These are phyloP conservation scores for Zygogramma bicolorata DNA, from an alignment of 2,888 invertebrate genomes.

Conservation along the genomic window DNA sequence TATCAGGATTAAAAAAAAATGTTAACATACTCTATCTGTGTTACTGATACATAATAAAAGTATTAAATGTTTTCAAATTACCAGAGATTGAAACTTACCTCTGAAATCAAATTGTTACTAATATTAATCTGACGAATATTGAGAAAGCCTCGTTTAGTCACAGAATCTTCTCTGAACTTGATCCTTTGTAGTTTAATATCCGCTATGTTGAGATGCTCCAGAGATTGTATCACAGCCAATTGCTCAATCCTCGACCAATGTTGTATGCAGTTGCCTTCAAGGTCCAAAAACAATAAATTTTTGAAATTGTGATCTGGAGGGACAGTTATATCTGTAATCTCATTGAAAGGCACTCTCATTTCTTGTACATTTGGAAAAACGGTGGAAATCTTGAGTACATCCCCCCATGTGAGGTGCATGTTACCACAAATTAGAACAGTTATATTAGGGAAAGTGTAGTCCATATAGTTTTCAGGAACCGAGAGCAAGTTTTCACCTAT, in stretches of 20 bases:
- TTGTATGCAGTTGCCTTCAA: constrained; percentile 82
- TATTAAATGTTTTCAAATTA: no score
- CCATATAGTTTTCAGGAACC: constrained; percentile 70
- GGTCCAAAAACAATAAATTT: constrained; percentile 68
- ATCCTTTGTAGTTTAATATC: constrained; percentile 73
- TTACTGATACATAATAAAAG: no score
- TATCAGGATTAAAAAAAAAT: no score
- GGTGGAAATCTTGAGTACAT: constrained; percentile 74
- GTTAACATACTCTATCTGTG: no score
- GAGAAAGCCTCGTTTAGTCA: constrained; percentile 75
- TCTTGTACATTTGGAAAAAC: constrained; percentile 81
- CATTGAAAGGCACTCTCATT: constrained; percentile 80
- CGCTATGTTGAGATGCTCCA: constrained; percentile 73
- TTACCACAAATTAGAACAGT: constrained; percentile 77
- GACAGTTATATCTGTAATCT: constrained; percentile 71
- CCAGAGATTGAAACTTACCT: constrained; percentile 70
- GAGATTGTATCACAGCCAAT: constrained; percentile 70
- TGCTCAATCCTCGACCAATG: constrained; percentile 85
- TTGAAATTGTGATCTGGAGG: constrained; percentile 53
- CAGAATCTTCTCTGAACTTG: constrained; percentile 69
- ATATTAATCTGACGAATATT: constrained; percentile 79
- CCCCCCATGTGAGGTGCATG: constrained; percentile 79
- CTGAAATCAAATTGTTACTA: constrained; percentile 80
- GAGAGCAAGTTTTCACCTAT: constrained; percentile 84
- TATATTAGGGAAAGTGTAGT: constrained; percentile 73